These are phyloP conservation scores for Diachrysia chrysitis DNA, from an alignment of 2,888 invertebrate genomes.

Conservation along the genomic window DNA sequence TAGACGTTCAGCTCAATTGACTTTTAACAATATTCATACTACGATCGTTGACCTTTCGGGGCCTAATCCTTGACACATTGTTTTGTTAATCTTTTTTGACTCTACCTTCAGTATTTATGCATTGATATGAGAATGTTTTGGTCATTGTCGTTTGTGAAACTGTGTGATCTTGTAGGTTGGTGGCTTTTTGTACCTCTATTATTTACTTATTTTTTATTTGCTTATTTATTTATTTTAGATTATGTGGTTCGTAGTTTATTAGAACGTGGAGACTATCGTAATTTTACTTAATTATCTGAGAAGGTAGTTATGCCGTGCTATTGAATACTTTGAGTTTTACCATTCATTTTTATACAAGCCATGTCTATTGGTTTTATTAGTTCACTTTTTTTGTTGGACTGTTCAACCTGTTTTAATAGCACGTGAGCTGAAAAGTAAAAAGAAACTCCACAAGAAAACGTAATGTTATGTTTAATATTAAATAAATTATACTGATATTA, in stretches of 20 bases:
- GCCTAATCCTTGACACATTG: conserved; percentile 55
- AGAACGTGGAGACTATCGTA: too few species aligned
- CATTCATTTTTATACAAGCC: too few species aligned
- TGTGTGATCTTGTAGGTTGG: conserved; percentile 38
- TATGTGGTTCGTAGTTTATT: neutral
- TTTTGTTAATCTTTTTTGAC: conserved; percentile 52
- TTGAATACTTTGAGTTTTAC: too few species aligned
- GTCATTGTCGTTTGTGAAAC: conserved; percentile 47
- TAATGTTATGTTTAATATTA: too few species aligned
- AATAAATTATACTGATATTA: too few species aligned
- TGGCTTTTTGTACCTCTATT: conserved; percentile 29
- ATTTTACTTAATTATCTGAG: too few species aligned
- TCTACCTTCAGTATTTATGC: conserved; percentile 50
- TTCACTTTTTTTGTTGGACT: too few species aligned
- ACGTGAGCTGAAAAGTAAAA: too few species aligned
- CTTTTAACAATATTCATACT: conserved; percentile 33
- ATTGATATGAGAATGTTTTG: conserved; percentile 46
- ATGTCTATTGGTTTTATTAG: too few species aligned
- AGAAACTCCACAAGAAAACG: too few species aligned
- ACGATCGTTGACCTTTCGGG: conserved; percentile 46
- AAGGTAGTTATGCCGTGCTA: too few species aligned
- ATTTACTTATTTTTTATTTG: neutral
- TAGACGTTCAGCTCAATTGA: conserved; percentile 45
- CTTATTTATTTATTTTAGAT: neutral
- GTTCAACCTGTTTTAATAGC: too few species aligned